Conservation (phyloP, 2,888 invertebrate species). For the Anaspis maculata region DNA sequence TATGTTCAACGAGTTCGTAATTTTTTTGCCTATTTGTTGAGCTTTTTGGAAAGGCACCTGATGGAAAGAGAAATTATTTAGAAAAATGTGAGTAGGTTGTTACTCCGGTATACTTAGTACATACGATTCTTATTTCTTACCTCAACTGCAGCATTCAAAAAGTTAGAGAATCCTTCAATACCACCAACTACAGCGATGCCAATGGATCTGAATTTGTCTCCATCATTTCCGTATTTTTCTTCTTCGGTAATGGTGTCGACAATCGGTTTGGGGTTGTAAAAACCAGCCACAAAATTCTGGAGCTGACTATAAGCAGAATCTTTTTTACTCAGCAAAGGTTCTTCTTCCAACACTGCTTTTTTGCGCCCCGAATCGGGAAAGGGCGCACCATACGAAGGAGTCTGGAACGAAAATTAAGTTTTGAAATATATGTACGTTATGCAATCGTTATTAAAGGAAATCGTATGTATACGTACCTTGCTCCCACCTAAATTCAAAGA, state of each 20-base stretch:
- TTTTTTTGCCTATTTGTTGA: slow-evolving; percentile 26
- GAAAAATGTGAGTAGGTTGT: slow-evolving; percentile 2
- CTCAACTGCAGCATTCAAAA: slow-evolving; percentile 32
- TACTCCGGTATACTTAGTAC: neutral
- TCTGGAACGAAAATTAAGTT: slow-evolving; percentile 6
- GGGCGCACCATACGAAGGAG: slow-evolving; percentile 12
- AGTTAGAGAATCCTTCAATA: slow-evolving; percentile 51
- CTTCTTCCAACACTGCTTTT: slow-evolving; percentile 30
- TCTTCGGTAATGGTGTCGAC: slow-evolving; percentile 68
- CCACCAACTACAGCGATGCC: slow-evolving; percentile 59
- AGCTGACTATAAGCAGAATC: slow-evolving; percentile 33
- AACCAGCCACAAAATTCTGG: slow-evolving; percentile 30
- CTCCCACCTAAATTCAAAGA: no score
- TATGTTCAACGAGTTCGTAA: slow-evolving; percentile 26
- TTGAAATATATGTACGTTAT: no score
- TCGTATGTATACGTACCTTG: no score
- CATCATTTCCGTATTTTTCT: slow-evolving; percentile 73
- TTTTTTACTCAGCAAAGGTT: slow-evolving; percentile 29
- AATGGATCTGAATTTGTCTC: slow-evolving; percentile 56
- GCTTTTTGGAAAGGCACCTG: slow-evolving; percentile 28
- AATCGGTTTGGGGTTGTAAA: slow-evolving; percentile 53
- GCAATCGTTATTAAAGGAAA: no score
- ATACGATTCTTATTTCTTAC: slow-evolving; percentile 25
- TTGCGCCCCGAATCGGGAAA: slow-evolving; percentile 34
- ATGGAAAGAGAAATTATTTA: slow-evolving; percentile 16